Evolutionary conservation across 1,140 invertebrate genomes (phyloP).

Genomic region (Drosophila pallidifrons): DNA sequence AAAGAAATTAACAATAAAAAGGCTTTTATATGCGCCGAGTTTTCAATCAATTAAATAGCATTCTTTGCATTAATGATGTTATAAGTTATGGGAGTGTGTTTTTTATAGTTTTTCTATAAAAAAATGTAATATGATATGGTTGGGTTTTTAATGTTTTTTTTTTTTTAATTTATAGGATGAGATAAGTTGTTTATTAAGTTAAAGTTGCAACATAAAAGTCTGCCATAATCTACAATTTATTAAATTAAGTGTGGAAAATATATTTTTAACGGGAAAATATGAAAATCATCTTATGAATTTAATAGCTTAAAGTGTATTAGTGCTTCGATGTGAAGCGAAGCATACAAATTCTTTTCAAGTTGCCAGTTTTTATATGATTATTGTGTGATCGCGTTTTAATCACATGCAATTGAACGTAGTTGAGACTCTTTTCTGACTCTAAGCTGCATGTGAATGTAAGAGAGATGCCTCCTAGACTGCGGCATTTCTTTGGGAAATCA

Average conservation of each 20-base stretch:
- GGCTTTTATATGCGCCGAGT: not conserved
- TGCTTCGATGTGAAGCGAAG: constrained; percentile 13
- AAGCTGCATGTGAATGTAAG: constrained; percentile 66
- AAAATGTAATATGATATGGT: too few species aligned
- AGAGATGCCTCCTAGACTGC: constrained; percentile 35
- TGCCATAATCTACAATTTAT: too few species aligned
- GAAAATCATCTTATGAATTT: not conserved
- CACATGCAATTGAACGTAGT: constrained; percentile 53
- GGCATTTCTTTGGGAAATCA: constrained; percentile 50
- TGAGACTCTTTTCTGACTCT: constrained; percentile 26
- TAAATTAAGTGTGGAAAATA: not conserved
- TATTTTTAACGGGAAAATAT: not conserved
- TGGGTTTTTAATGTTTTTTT: too few species aligned
- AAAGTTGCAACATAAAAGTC: too few species aligned
- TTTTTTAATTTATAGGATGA: too few species aligned
- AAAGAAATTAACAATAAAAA: not conserved
- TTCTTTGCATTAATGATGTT: not conserved
- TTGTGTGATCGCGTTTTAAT: constrained; percentile 81
- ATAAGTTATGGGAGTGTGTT: not conserved
- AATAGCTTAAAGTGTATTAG: constrained; percentile 18
- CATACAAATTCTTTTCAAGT: not conserved
- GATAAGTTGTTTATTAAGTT: too few species aligned
- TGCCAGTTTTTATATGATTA: constrained; percentile 68
- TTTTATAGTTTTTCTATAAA: not conserved
- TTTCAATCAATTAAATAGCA: not conserved